Percentiles rank a stretch among this genome's conserved stretches.
Conservation (phyloP, 1,140 invertebrate species). For the Globodera rostochiensis region DNA sequence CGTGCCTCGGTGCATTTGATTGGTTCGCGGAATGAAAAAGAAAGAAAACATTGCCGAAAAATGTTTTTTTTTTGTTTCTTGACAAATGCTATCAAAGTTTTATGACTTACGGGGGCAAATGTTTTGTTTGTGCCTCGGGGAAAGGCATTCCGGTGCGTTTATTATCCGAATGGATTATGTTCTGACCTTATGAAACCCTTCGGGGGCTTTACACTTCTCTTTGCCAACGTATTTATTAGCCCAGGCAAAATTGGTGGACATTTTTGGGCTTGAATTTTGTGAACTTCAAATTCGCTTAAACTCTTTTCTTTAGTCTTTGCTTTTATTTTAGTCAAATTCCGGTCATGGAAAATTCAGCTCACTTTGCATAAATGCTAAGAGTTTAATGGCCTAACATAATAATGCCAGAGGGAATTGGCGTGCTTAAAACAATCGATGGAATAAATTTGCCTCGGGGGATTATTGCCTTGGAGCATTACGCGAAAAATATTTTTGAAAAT, state of each 20-base stretch:
- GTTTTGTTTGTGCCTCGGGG: too few species aligned
- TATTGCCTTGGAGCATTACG: neutral
- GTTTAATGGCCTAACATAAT: neutral
- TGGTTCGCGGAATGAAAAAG: too few species aligned
- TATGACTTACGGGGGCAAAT: too few species aligned
- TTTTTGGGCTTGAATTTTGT: too few species aligned
- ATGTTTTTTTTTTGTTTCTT: too few species aligned
- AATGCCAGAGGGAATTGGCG: neutral
- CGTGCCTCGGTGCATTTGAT: too few species aligned
- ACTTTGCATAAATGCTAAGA: neutral
- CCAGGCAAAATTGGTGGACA: too few species aligned
- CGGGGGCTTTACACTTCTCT: conserved; percentile 4
- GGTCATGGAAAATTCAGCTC: neutral
- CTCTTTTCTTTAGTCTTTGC: neutral
- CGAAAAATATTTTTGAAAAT: neutral
- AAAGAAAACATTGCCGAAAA: too few species aligned
- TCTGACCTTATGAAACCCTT: neutral
- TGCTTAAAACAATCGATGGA: neutral
- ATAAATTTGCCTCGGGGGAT: neutral
- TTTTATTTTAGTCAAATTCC: neutral
- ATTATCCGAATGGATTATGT: neutral
- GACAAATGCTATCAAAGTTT: too few species aligned
- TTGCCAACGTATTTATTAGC: neutral
- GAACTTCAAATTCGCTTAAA: too few species aligned
- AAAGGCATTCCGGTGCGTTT: too few species aligned